phyloP scores from a whole-genome alignment of 2,113 vertebrate genomes.

The Mormyrus lacerda region DNA sequence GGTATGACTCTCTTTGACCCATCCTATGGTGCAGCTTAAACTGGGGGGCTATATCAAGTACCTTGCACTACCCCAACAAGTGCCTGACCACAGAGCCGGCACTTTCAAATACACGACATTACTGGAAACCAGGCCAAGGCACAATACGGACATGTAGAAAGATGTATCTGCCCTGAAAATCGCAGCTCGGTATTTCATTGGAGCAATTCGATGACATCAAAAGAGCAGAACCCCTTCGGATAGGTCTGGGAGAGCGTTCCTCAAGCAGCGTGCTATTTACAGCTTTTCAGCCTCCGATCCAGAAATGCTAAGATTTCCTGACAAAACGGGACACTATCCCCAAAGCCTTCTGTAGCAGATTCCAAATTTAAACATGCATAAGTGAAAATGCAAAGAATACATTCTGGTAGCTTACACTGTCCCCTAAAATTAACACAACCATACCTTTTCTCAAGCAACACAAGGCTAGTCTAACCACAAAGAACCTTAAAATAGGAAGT shows the following conservation, averaged over 20 bases:
- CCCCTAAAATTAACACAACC: neutral
- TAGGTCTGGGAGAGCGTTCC: neutral
- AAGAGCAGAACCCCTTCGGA: neutral
- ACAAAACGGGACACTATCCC: neutral
- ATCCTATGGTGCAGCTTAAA: too few species aligned
- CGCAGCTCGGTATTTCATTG: neutral
- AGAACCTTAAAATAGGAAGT: neutral
- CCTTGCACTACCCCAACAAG: neutral
- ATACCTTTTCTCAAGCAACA: neutral
- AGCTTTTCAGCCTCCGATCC: neutral
- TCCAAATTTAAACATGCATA: neutral
- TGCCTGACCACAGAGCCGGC: neutral
- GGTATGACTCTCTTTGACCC: too few species aligned
- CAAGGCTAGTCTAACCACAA: neutral
- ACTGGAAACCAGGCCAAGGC: neutral
- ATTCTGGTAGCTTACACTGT: neutral
- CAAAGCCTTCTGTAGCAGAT: neutral
- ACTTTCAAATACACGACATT: neutral
- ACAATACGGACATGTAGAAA: neutral
- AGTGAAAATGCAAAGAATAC: neutral
- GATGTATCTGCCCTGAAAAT: neutral
- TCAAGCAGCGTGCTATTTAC: neutral
- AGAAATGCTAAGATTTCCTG: neutral
- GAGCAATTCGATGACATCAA: neutral
- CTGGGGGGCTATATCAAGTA: too few species aligned